These are phyloP conservation scores for Nowickia ferox DNA, from an alignment of 2,888 invertebrate genomes.

Conservation along the genomic window DNA sequence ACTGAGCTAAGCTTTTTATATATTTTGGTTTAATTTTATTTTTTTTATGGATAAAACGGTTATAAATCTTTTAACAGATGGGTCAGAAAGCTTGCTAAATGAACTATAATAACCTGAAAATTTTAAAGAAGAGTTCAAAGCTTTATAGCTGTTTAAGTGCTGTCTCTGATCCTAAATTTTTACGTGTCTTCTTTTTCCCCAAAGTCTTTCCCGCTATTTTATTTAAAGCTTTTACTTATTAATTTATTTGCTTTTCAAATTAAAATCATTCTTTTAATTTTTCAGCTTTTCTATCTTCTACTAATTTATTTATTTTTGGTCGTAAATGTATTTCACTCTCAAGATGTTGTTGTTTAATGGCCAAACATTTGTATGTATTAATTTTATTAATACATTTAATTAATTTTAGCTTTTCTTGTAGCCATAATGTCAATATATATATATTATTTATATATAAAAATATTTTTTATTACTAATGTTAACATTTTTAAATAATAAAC, in stretches of 20 bases:
- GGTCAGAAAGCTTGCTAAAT: neutral
- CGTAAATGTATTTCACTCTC: conserved; percentile 46
- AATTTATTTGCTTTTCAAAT: conserved; percentile 9
- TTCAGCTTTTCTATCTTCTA: conserved; percentile 26
- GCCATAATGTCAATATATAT: conserved; percentile 70
- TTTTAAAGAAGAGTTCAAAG: neutral
- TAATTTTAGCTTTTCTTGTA: conserved; percentile 59
- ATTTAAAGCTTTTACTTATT: conserved; percentile 1
- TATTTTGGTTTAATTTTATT: neutral
- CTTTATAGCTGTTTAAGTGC: neutral
- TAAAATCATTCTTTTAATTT: neutral
- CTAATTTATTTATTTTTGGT: conserved; percentile 5
- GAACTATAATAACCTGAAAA: neutral
- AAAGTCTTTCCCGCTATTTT: neutral
- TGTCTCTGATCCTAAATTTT: neutral
- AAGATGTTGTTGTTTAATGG: conserved; percentile 64
- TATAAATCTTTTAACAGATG: neutral
- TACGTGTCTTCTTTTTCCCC: neutral
- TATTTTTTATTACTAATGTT: conserved; percentile 18
- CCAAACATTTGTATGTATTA: conserved; percentile 37
- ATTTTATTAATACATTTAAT: conserved; percentile 11
- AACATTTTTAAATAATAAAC: conserved; percentile 22
- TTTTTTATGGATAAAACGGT: neutral
- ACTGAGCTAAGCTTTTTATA: conserved; percentile 8
- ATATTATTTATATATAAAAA: conserved; percentile 11